Percentiles rank a stretch among this genome's conserved stretches.
phyloP scores from a whole-genome alignment of 2,113 vertebrate genomes.

The Bambusicola thoracicus region DNA sequence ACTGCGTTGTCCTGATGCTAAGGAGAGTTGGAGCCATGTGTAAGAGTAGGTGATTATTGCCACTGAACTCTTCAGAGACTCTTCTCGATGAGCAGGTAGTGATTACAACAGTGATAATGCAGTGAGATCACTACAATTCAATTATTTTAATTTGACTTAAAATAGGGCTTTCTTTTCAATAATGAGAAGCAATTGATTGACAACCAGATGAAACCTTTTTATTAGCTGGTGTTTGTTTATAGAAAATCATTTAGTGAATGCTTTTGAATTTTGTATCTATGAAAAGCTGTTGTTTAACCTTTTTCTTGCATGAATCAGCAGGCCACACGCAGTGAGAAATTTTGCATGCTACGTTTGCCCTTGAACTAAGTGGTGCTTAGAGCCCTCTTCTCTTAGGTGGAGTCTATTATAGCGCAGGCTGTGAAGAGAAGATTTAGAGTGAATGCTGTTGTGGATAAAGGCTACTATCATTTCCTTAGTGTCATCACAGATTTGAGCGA shows the following conservation, averaged over 20 bases:
- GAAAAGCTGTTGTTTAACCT: background rate
- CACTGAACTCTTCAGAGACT: background rate
- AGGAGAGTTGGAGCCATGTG: background rate
- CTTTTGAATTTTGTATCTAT: background rate
- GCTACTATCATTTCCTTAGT: background rate
- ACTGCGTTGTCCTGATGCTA: background rate
- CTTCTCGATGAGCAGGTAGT: background rate
- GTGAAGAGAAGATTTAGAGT: background rate
- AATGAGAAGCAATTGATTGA: background rate
- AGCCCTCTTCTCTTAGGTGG: background rate
- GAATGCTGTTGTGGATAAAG: background rate
- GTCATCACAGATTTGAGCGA: background rate
- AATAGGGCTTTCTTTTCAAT: background rate
- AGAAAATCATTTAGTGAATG: background rate
- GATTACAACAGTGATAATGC: background rate
- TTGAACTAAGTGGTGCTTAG: constrained; percentile 12
- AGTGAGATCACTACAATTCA: background rate
- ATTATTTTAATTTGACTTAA: background rate
- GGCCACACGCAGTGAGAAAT: background rate
- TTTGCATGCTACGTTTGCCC: background rate
- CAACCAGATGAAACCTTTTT: too few relatives aligned
- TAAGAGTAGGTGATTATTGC: fast-evolving
- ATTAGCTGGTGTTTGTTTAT: background rate
- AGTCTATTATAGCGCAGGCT: background rate
- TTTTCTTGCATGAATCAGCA: background rate